Evolutionary conservation across 2,797 vertebrate species (phyloP).

Genomic region (Borostomias antarcticus): DNA sequence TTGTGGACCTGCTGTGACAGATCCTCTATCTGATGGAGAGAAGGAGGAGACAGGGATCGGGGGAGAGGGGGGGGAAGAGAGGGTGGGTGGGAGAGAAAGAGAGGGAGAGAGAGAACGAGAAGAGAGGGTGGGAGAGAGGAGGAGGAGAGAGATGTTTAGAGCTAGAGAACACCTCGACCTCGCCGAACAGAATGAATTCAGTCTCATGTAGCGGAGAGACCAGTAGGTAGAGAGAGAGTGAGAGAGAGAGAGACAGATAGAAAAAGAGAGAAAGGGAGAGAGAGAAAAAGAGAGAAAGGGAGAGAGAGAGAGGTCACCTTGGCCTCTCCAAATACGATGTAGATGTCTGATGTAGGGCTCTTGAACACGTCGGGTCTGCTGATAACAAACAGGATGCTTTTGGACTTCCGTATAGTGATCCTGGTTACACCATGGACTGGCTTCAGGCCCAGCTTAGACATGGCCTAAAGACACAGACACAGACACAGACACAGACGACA

Average conservation of each 20-base stretch:
- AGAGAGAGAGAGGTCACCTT: conserved; percentile 72
- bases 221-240: not conserved
- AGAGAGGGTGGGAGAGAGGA: not conserved
- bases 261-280: not conserved
- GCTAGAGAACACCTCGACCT: not conserved
- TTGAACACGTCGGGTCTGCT: conserved; percentile 97
- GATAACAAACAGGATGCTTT: conserved; percentile 98
- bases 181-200: not conserved
- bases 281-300: not conserved
- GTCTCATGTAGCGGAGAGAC: not conserved
- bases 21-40: conserved; percentile 88
- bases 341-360: conserved; percentile 96
- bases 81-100: conserved; percentile 3
- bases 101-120: not conserved
- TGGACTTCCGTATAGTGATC: conserved; percentile 98
- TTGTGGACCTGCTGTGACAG: conserved; percentile 97
- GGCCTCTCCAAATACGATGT: conserved; percentile 96
- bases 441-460: conserved; percentile 95
- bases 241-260: not conserved
- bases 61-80: not conserved
- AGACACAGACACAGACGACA: conserved; percentile 20
- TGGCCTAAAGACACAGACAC: conserved; percentile 79
- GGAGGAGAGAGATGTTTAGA: not conserved
- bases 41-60: not conserved
- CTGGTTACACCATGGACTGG: conserved; percentile 95